These are phyloP conservation scores for Puntigrus tetrazona DNA, from an alignment of 2,113 vertebrate genomes.

Conservation along the genomic window DNA sequence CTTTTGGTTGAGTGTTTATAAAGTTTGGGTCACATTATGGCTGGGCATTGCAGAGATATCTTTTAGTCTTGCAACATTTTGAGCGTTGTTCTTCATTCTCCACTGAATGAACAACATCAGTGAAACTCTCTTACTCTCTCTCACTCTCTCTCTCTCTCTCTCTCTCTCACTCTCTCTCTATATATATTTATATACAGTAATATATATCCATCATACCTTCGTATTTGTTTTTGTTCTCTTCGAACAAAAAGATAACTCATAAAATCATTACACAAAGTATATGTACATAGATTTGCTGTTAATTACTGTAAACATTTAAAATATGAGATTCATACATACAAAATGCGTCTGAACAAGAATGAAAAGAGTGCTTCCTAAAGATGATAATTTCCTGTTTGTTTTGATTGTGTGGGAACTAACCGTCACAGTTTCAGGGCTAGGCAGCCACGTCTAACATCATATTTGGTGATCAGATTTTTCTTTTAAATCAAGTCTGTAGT, in stretches of 20 bases:
- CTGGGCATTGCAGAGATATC: conserved; percentile 46
- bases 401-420: conserved; percentile 67
- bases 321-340: conserved; percentile 57
- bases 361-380: conserved; percentile 64
- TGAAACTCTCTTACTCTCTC: conserved; percentile 17
- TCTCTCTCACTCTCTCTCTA: too few relatives aligned
- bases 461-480: conserved; percentile 29
- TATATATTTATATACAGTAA: conserved; percentile 33
- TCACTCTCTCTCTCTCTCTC: too few relatives aligned
- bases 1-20: too few relatives aligned
- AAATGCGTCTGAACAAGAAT: conserved; percentile 59
- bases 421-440: conserved; percentile 65
- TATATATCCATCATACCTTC: background rate
- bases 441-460: conserved; percentile 62
- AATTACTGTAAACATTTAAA: conserved; percentile 70
- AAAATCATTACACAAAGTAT: conserved; percentile 73
- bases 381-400: conserved; percentile 58
- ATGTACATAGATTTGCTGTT: conserved; percentile 64
- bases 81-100: background rate
- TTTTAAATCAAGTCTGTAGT: conserved; percentile 28
- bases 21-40: conserved; percentile 27
- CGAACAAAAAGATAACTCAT: conserved; percentile 61
- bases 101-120: conserved; percentile 24
- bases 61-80: conserved; percentile 27
- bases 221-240: conserved; percentile 38